Conservation (phyloP, 2,113 vertebrate genomes). For the Chauna torquata region DNA sequence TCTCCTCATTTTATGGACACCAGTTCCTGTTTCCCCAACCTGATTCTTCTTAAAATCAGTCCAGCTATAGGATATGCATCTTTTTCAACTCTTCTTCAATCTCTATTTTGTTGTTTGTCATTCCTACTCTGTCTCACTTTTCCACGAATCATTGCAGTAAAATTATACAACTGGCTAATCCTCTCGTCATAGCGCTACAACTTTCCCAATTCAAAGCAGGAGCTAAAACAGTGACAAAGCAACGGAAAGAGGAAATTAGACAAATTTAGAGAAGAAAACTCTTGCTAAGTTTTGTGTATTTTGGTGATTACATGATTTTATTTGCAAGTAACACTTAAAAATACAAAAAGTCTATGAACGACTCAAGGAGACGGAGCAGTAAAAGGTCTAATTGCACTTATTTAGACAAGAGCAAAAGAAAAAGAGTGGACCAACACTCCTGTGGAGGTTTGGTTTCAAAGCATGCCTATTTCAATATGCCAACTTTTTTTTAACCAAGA, state of each 20-base stretch:
- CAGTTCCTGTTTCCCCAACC: neutral
- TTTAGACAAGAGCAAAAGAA: neutral
- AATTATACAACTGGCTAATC: neutral
- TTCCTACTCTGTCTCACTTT: neutral
- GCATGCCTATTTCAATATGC: neutral
- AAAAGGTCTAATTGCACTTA: neutral
- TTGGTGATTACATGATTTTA: neutral
- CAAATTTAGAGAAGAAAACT: neutral
- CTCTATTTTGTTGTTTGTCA: neutral
- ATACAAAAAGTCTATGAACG: accelerated
- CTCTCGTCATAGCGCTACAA: neutral
- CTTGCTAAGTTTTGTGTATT: neutral
- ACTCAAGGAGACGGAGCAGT: neutral
- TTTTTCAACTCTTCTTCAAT: neutral
- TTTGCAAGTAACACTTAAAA: neutral
- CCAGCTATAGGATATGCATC: neutral
- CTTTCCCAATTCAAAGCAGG: neutral
- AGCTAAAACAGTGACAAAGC: neutral
- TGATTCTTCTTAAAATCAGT: neutral
- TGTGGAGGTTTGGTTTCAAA: neutral
- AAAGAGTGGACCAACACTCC: neutral
- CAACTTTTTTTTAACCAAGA: neutral
- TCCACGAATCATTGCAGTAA: neutral
- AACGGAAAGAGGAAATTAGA: neutral
- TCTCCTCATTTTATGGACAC: neutral